Evolutionary conservation across 2,888 invertebrate genomes (phyloP), one percentile per base, ranked within the genome.

Genomic region (Philhelius pedissequus): DNA sequence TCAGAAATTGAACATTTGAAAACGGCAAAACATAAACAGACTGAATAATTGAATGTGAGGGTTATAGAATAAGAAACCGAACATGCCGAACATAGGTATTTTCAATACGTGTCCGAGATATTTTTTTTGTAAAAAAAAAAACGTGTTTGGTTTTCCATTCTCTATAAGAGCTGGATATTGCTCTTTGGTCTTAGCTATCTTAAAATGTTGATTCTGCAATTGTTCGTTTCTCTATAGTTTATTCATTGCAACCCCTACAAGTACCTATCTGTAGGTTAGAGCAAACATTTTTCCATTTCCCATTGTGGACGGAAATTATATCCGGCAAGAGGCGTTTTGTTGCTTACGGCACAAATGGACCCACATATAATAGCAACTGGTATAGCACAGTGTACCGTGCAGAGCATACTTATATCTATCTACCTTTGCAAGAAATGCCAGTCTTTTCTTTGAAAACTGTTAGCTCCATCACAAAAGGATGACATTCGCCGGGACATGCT

Each of bases 261-360:
- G 84, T 76, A 80, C 80, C 80, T 84, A 76, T 80, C 80, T 76
- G 80, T 84, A 84, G 84, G 84, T 76, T 84, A 80, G 70, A 76
- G 84, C 84, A 84, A 84, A 84, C 80, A 84, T 80, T 84, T 80
- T 84, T 84, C 69, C 84, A 50, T 84, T 76, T 84, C 48, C 75
- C 75, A 80, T 84, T 84, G 84, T 84, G 84, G 75, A 84, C 80
- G 80, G 80, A 84, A 84, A 84, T 84, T 84, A 84, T 84, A 84
- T 84, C 84, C 84, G 84, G 84, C 75, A 84, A 76, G 80, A 84
- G 84, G 84, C 84, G 84, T 84, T 84, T 84, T 84, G 84, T 84
- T 84, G 84, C 84, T 84, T 84, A 75, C 70, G 80, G 84, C 84
- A 80, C 56, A 84, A 84, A 84, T 80, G 84, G 84, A 84, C 84